Evolutionary conservation across 2,888 invertebrate genomes (phyloP).

Genomic region (Plebejus melissa): DNA sequence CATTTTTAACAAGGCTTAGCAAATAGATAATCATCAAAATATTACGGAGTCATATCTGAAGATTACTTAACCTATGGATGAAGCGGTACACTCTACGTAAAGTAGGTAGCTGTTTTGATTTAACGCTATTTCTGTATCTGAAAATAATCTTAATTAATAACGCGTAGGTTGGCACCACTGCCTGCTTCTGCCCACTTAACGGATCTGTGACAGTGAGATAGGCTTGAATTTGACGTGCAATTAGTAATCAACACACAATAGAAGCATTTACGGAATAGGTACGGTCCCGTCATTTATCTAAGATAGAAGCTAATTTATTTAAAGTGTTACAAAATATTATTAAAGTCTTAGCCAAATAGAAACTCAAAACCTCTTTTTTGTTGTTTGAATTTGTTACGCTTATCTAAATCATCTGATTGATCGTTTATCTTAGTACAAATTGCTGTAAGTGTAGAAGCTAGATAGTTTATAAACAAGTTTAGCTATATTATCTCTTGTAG

Average conservation of each 20-base stretch:
- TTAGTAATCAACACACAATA: constrained; percentile 11
- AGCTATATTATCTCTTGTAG: background rate
- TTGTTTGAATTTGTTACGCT: background rate
- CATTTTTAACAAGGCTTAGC: too few species aligned
- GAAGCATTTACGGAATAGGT: background rate
- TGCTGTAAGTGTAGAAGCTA: background rate
- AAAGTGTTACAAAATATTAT: background rate
- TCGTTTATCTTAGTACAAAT: background rate
- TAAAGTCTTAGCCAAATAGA: background rate
- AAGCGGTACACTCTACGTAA: background rate
- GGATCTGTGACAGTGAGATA: constrained; percentile 22
- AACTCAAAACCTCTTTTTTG: background rate
- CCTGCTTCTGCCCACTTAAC: constrained; percentile 3
- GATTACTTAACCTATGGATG: background rate
- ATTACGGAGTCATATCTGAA: background rate
- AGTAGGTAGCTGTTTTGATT: constrained; percentile 16
- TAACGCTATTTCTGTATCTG: background rate
- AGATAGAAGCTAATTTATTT: constrained; percentile 11
- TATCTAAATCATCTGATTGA: constrained; percentile 2
- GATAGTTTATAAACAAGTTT: background rate
- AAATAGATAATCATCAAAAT: too few species aligned
- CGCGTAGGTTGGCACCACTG: background rate
- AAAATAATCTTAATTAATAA: constrained; percentile 18
- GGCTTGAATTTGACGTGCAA: background rate
- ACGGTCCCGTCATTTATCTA: background rate